Evolutionary conservation across 2,113 vertebrate genomes (phyloP).

Genomic region (Argyrosomus japonicus): DNA sequence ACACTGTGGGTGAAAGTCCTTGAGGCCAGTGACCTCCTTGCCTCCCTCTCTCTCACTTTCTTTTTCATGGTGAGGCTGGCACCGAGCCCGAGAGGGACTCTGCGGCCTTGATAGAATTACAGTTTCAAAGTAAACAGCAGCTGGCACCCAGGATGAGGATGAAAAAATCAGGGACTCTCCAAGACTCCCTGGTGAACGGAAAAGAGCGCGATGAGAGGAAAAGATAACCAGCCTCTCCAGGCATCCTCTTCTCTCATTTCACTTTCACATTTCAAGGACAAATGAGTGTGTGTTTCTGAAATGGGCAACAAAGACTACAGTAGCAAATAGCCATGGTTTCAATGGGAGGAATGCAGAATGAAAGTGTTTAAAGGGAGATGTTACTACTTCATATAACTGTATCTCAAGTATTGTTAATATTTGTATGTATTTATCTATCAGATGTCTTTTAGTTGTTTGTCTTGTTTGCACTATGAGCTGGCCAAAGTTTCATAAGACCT

Average conservation of each 20-base stretch:
- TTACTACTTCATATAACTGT: neutral
- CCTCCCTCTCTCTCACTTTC: conserved; percentile 17
- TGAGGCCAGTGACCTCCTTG: conserved; percentile 48
- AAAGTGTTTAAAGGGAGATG: neutral
- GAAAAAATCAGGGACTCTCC: conserved; percentile 73
- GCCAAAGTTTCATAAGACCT: neutral
- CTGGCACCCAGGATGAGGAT: conserved; percentile 60
- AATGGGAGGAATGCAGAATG: neutral
- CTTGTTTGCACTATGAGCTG: neutral
- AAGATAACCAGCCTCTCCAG: neutral
- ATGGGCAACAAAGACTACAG: neutral
- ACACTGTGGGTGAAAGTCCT: conserved; percentile 59
- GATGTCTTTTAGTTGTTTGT: neutral
- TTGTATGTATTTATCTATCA: neutral
- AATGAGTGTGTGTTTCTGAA: conserved; percentile 14
- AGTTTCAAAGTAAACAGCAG: conserved; percentile 38
- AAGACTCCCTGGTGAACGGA: conserved; percentile 29
- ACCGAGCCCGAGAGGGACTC: conserved; percentile 19
- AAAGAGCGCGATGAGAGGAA: conserved; percentile 38
- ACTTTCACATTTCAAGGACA: conserved; percentile 58
- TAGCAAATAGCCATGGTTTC: conserved; percentile 3
- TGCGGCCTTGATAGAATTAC: conserved; percentile 56
- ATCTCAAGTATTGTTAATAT: neutral
- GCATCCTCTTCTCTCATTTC: conserved; percentile 32
- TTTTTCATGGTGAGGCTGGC: conserved; percentile 42